Base-by-base conservation (phyloP, 2,113 vertebrate genomes). In the Hoplias malabaricus region DNA sequence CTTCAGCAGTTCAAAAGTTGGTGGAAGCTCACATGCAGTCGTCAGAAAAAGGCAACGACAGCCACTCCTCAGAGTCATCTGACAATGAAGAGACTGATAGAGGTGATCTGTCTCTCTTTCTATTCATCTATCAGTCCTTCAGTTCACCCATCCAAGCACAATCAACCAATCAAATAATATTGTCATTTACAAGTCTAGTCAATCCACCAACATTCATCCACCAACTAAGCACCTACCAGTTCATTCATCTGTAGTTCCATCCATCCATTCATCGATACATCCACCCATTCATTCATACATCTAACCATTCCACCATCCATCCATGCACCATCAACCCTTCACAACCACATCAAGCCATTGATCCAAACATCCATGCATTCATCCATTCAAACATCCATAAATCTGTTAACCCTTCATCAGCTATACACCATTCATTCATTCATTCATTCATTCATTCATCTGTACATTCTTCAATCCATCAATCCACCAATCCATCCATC, bases 21-120 rank as follows among this genome's bases (percentile, higher is more conserved):
- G 95, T 94, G 9, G 93, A 95, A 89, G 93, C 94, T 66, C 96
- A 96, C 86, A 81, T 97, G 85, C 92, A 94, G 86, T 90, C 94
- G 74, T 54, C 95, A 81, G 86, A 83, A 0, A 90, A 93, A 46
- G 25, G 9, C 12, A 14, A 34, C 1, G 67, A 53, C 31, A 53
- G 67, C 38, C 53, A 38, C 6, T 69, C 67, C 16, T 40, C 62
- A 75, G 90, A 89, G 10, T 89, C 89, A 27, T 89, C 77, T 1
- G 77, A 79, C 36, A 72, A 21, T 9, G 77, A 79, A 36, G 77
- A 79, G 13, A 16, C 10, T 31, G 25, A 43, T 16, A 27, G 16
- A 33, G 77, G 77, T 79, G 43, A 78, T 21, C 13, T 65, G 14
- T 36, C 16, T 54, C 11, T 71, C 53, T 54, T 14, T 50, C 63